Conservation (phyloP, 2,888 invertebrate species). For the Ellobium chinense region DNA sequence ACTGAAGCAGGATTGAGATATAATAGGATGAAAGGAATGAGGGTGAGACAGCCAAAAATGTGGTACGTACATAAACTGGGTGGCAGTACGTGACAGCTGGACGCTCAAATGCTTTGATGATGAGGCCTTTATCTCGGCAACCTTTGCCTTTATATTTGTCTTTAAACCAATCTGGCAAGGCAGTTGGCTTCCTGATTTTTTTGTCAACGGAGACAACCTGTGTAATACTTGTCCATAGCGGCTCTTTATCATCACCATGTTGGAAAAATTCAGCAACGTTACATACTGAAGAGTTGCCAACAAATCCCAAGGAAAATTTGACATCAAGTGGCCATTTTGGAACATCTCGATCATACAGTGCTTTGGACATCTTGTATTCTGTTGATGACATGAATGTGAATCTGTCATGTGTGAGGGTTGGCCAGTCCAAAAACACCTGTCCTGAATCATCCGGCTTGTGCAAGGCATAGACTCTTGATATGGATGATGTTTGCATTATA, state of each 20-base stretch:
- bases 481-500: constrained; percentile 10
- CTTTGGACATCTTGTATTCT: constrained; percentile 3
- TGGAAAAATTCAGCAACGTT: background rate
- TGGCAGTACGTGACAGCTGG: constrained; percentile 52
- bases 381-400: constrained; percentile 40
- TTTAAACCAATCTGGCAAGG: constrained; percentile 67
- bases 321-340: constrained; percentile 34
- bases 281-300: constrained; percentile 30
- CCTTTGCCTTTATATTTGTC: constrained; percentile 37
- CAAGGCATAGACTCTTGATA: constrained; percentile 16
- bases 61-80: background rate
- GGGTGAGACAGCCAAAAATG: no score
- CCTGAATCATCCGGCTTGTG: constrained; percentile 2
- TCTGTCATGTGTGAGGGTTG: background rate
- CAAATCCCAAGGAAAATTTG: constrained; percentile 3
- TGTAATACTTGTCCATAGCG: constrained; percentile 1
- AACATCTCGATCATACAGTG: constrained; percentile 1
- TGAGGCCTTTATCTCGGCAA: constrained; percentile 30
- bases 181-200: constrained; percentile 62
- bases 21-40: background rate
- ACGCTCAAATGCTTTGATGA: constrained; percentile 38
- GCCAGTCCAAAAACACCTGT: constrained; percentile 18
- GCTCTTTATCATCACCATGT: background rate
- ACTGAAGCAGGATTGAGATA: background rate
- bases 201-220: constrained; percentile 70